Percentiles rank a stretch among this genome's conserved stretches.
Conservation (phyloP, 2,888 invertebrate genomes). For the Eilema sororculum region DNA sequence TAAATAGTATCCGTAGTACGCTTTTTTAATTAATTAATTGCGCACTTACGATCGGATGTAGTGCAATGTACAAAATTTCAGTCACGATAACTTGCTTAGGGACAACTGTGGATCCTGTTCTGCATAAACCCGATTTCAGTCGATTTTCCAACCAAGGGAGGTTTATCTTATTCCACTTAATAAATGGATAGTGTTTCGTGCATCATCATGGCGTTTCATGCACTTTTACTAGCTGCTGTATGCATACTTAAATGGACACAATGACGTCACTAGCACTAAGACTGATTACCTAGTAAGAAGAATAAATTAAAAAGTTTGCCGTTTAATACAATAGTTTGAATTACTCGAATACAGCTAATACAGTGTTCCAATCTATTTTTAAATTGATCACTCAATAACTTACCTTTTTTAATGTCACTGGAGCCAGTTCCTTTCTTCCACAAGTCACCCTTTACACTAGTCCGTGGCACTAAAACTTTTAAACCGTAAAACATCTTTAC, state of each 20-base stretch:
- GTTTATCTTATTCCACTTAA: not conserved
- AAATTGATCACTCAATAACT: slow-evolving; percentile 17
- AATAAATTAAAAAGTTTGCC: not conserved
- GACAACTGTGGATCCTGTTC: not conserved
- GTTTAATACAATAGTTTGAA: not conserved
- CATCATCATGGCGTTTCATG: not conserved
- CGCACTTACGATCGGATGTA: not conserved
- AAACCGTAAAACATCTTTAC: slow-evolving; percentile 40
- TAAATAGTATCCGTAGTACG: not conserved
- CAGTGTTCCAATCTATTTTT: not conserved
- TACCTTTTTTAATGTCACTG: slow-evolving; percentile 34
- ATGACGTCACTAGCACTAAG: not conserved
- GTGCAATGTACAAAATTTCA: too few relatives aligned
- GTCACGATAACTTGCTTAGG: not conserved
- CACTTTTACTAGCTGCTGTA: not conserved
- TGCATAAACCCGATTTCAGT: not conserved
- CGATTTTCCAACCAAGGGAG: not conserved
- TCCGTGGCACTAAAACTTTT: slow-evolving; percentile 41
- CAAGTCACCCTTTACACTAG: slow-evolving; percentile 28
- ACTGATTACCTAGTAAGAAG: not conserved
- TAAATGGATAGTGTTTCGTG: not conserved
- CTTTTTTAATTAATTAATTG: not conserved
- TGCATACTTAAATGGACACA: not conserved
- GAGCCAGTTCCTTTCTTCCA: slow-evolving; percentile 27
- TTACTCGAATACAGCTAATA: too few relatives aligned